Conservation (phyloP, 2,113 vertebrate genomes). For the Silurus glanis region DNA sequence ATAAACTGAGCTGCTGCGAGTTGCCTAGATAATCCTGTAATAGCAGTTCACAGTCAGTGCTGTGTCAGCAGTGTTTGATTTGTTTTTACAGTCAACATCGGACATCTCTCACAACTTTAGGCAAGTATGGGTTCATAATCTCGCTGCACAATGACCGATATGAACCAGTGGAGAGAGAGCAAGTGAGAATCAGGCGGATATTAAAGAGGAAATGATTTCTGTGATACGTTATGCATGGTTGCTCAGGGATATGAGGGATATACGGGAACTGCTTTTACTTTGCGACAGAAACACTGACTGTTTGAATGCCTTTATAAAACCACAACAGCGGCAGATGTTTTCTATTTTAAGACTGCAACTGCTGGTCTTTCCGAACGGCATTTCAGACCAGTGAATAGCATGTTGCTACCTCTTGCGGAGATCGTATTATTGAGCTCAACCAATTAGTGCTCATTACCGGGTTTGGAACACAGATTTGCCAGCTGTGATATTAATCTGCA, state of each 20-base stretch:
- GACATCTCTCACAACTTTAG: background rate
- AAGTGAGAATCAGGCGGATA: background rate
- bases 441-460: background rate
- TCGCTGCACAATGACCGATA: background rate
- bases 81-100: background rate
- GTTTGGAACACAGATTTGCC: background rate
- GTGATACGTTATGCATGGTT: background rate
- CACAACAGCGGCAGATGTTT: background rate
- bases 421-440: background rate
- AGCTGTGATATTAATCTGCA: background rate
- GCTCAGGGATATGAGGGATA: background rate
- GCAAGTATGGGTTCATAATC: background rate
- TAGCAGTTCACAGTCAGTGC: background rate
- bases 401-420: background rate
- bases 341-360: background rate
- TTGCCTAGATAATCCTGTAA: background rate
- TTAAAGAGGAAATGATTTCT: background rate
- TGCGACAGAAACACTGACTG: background rate
- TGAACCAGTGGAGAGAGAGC: background rate
- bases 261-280: background rate
- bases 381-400: background rate
- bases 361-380: background rate
- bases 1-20: background rate
- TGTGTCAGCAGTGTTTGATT: background rate
- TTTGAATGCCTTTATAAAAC: background rate